A percentile compares a stretch with the other conserved stretches of the same genome.
Conservation (phyloP, 64 coral and sea anemone genomes). For the Acropora tenuis region DNA sequence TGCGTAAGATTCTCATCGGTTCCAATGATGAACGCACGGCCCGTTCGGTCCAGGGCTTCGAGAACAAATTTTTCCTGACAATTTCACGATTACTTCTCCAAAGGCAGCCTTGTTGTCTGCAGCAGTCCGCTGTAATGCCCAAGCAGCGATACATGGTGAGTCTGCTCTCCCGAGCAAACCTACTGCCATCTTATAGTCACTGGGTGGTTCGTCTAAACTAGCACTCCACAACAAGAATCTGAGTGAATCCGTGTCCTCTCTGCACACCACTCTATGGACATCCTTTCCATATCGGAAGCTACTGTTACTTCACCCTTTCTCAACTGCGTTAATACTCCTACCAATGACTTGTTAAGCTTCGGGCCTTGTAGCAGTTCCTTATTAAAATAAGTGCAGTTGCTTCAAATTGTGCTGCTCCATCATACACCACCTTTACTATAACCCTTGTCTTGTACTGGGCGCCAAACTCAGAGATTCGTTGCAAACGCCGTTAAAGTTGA, state of each 20-base stretch:
- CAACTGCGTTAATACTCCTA: slow-evolving; percentile 34
- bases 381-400: slow-evolving; percentile 43
- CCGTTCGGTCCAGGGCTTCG: slow-evolving; percentile 1
- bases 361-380: slow-evolving; percentile 56
- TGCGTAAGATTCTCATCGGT: background rate
- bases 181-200: too few relatives aligned
- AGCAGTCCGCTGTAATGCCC: too few relatives aligned
- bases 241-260: slow-evolving; percentile 3
- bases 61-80: too few relatives aligned
- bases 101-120: too few relatives aligned
- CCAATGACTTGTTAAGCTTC: slow-evolving; percentile 63
- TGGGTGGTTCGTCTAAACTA: too few relatives aligned
- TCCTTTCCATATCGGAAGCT: slow-evolving; percentile 7
- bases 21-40: too few relatives aligned
- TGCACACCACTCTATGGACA: slow-evolving; percentile 10
- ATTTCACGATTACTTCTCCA: too few relatives aligned
- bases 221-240: too few relatives aligned
- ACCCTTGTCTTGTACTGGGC: slow-evolving; percentile 23
- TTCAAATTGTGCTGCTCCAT: slow-evolving; percentile 20
- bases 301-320: slow-evolving; percentile 5
- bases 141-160: too few relatives aligned
- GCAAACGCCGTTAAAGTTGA: too few relatives aligned
- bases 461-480: slow-evolving; percentile 13
- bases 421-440: slow-evolving; percentile 63
- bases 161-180: too few relatives aligned